These are phyloP conservation scores for Lophochroa leadbeateri DNA, from an alignment of 2,113 vertebrate species.

Conservation along the genomic window DNA sequence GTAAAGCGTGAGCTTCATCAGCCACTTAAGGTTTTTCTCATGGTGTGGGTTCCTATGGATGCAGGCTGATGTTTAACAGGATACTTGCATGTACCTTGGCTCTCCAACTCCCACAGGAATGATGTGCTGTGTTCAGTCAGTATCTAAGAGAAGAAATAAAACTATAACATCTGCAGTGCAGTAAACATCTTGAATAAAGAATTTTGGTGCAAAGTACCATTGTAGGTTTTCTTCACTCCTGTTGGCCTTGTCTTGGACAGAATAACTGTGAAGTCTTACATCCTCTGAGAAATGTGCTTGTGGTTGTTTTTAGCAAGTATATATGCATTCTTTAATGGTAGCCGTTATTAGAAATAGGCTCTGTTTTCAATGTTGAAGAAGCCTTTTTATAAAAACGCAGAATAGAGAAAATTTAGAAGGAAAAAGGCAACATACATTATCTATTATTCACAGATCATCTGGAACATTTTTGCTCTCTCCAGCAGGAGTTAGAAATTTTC, in stretches of 20 bases:
- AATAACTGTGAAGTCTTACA: not conserved
- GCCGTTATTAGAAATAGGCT: not conserved
- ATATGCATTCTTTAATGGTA: not conserved
- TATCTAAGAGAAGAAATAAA: not conserved
- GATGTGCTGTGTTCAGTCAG: not conserved
- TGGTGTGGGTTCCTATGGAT: not conserved
- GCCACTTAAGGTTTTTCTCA: not conserved
- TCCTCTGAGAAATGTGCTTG: constrained; percentile 1
- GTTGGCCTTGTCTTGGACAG: not conserved
- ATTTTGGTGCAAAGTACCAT: not conserved
- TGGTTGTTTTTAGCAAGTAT: not conserved
- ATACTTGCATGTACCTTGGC: not conserved
- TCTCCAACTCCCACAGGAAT: accelerated
- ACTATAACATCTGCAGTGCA: not conserved
- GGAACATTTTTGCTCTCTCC: constrained; percentile 8
- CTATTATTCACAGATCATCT: not conserved
- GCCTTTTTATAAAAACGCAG: not conserved
- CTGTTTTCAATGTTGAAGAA: not conserved
- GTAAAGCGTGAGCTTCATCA: not conserved
- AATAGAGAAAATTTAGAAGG: not conserved
- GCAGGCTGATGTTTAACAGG: not conserved
- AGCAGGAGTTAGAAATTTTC: not conserved
- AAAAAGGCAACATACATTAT: not conserved
- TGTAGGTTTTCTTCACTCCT: not conserved
- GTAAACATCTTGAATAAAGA: not conserved